Evolutionary conservation across 2,797 vertebrate genomes (phyloP), one percentile per base, ranked within the genome.

Genomic region (Gymnoscopelus braueri): DNA sequence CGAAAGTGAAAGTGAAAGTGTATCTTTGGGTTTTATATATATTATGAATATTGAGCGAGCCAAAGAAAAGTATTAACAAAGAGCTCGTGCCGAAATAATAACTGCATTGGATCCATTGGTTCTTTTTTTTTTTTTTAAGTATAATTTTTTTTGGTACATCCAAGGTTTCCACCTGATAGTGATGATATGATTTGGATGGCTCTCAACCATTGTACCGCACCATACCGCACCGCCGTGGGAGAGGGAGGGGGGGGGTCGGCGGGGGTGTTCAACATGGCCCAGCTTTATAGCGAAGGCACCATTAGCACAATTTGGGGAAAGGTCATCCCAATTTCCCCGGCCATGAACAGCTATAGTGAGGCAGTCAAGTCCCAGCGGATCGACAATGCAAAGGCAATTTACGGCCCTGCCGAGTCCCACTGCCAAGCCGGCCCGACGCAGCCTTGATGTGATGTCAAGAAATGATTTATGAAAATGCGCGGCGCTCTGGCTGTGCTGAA

Each of bases 391-490:
- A 86, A 87, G 78, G 84, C 84, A 87, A 87, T 89, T 85, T 88
- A 82, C 85, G 76, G 78, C 76, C 85, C 39, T 29, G 39, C 39
- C 39, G 39, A 8, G 39, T 75, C 81, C 68, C 67, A 75, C 85
- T 79, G 85, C 82, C 84, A 84, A 71, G 79, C 79, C 63, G 77
- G 39, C 39, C 26, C 39, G 9, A 9, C 39, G 80, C 90, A 88
- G 86, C 84, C 87, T 89, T 92, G 88, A 92, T 87, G 81, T 74
- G 85, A 71, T 89, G 91, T 91, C 87, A 87, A 81, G 74, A 87
- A 88, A 88, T 88, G 87, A 89, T 91, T 90, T 91, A 91, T 91
- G 88, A 87, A 90, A 90, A 91, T 78, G 84, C 82, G 78, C 85
- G 84, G 75, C 48, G 81, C 79, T 81, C 80, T 51, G 63, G 65